Evolutionary conservation across 2,113 vertebrate species (phyloP).

Genomic region (Gymnobelideus leadbeateri): DNA sequence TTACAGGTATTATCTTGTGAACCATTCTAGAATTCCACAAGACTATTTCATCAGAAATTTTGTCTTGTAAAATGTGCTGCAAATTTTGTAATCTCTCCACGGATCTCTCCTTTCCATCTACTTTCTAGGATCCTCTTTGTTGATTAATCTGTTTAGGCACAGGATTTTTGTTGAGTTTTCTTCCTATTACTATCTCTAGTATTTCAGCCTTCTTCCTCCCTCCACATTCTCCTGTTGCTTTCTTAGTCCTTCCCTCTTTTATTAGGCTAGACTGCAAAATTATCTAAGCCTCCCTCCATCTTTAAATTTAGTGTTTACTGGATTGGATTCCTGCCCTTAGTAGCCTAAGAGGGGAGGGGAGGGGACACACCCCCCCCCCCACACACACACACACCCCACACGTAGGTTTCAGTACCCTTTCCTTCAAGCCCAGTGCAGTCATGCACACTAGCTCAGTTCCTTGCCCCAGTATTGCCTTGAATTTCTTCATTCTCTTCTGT

Average conservation of each 20-base stretch:
- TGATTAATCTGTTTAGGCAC: background rate
- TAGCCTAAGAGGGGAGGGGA: background rate
- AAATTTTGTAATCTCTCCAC: too few species aligned
- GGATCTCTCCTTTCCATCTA: background rate
- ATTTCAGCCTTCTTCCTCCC: background rate
- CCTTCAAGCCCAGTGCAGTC: background rate
- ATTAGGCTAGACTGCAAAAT: background rate
- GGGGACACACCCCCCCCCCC: background rate
- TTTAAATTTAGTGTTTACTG: background rate
- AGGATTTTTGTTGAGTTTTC: background rate
- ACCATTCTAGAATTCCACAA: background rate
- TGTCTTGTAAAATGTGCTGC: background rate
- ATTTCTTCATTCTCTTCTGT: background rate
- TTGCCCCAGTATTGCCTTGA: background rate
- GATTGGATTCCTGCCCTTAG: background rate
- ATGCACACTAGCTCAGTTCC: background rate
- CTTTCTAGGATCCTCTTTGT: background rate
- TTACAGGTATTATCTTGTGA: background rate
- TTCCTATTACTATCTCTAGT: background rate
- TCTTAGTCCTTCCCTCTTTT: background rate
- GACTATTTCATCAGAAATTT: background rate
- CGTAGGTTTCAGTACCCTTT: background rate
- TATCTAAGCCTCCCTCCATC: background rate
- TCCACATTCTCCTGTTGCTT: background rate
- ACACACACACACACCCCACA: background rate